phyloP scores from a whole-genome alignment of 2,888 invertebrate genomes.

The Hyppa rectilinea region DNA sequence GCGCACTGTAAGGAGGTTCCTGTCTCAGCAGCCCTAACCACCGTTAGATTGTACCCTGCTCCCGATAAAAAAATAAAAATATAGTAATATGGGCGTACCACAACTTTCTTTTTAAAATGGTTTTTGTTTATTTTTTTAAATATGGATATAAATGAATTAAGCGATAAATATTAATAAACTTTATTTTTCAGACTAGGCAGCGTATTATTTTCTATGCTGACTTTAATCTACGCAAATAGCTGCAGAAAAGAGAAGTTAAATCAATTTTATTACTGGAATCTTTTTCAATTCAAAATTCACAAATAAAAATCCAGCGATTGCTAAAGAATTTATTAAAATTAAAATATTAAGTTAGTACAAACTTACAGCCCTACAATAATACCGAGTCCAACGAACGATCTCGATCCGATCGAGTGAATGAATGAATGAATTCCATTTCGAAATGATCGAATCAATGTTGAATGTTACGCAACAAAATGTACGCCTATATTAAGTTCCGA shows the following conservation, averaged over 20 bases:
- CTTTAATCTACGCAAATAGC: background rate
- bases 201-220: too few relatives aligned
- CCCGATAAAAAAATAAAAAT: too few relatives aligned
- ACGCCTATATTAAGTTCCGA: constrained; percentile 53
- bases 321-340: background rate
- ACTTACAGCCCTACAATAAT: constrained; percentile 59
- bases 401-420: constrained; percentile 56
- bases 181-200: too few relatives aligned
- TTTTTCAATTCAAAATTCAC: background rate
- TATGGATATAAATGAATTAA: too few relatives aligned
- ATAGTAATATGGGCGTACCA: too few relatives aligned
- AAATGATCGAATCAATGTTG: constrained; percentile 64
- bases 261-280: background rate
- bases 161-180: too few relatives aligned
- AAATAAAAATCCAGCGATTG: background rate
- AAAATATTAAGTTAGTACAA: background rate
- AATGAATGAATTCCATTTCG: constrained; percentile 71
- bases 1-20: too few relatives aligned
- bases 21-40: too few relatives aligned
- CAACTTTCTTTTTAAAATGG: too few relatives aligned
- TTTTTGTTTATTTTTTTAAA: too few relatives aligned
- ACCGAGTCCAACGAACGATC: constrained; percentile 55
- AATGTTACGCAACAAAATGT: constrained; percentile 61
- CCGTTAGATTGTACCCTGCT: too few relatives aligned
- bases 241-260: background rate